Base-by-base conservation (phyloP, 2,888 invertebrate genomes). In the Drosophila pegasa region DNA sequence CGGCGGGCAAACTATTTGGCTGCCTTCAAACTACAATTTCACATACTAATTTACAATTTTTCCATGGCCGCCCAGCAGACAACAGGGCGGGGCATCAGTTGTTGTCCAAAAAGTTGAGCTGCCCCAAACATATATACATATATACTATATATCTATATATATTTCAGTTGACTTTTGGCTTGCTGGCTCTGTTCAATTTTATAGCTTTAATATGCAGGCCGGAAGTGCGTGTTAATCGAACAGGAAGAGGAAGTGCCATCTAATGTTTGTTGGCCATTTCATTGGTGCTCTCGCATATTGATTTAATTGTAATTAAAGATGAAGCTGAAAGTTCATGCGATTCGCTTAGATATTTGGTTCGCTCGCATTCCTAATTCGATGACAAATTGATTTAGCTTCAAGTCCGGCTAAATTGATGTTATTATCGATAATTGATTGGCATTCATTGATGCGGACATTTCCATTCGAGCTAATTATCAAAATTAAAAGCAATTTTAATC, bases 181-280 rank as follows among this genome's bases (percentile, higher is more conserved):
- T 60, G 41, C 58, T 63, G 62, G 6, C 8, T 63, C 29, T 31
- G 33, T 33, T 35, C 41, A 33, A 43, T 60, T 52, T 43, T 43
- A 35, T 43, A 10, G 54, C 64, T 81, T 52, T 63, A 60, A 70
- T 63, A 67, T 72, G 72, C 52, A 59, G 31, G 41, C 65, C 78
- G 87, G 82, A 87, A 84, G 73, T 84, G 72, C 65, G 71, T 75
- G 72, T 87, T 78, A 84, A 80, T 75, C 64, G 78, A 84, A 84
- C 81, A 50, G 84, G 87, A 82, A 72, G 40, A 71, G 81, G 68
- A 77, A 55, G 55, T 61, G 56, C 43, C 65, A 61, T 83, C 52
- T 60, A 68, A 50, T 51, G 59, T 60, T 67, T 48, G 59, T 50
- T 68, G 25, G 31, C 51, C 61, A 68, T 66, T 62, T 41, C 59